A percentile compares a stretch with the other conserved stretches of the same genome.
Evolutionary conservation across 2,113 vertebrate species (phyloP).

Genomic region (Brachyhypopomus occidentalis): DNA sequence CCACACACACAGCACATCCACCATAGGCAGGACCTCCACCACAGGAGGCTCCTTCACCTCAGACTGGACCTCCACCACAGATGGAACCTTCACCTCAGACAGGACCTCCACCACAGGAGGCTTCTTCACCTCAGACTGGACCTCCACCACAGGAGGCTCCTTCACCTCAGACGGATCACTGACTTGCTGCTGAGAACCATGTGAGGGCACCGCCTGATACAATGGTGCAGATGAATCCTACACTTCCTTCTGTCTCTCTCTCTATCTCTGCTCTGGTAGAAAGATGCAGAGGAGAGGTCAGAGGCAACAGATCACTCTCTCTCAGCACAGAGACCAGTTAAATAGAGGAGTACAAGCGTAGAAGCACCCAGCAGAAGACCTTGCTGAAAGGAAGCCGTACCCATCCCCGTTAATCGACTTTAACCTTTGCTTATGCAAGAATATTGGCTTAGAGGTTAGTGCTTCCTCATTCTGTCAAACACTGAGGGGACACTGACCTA

Average conservation of each 20-base stretch:
- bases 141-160: too few species aligned
- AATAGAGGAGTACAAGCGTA: not conserved
- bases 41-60: too few species aligned
- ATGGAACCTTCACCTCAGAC: too few species aligned
- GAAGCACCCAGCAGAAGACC: not conserved
- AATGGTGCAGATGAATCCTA: constrained; percentile 28
- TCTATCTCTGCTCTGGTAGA: not conserved
- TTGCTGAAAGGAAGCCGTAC: not conserved
- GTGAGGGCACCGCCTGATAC: not conserved
- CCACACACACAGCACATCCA: too few species aligned
- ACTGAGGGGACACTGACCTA: too few species aligned
- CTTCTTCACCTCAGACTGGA: too few species aligned
- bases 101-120: too few species aligned
- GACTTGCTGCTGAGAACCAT: not conserved
- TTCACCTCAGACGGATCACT: too few species aligned
- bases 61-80: too few species aligned
- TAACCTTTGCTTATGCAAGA: not conserved
- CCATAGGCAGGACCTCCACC: too few species aligned
- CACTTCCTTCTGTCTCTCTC: not conserved
- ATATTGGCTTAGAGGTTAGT: not conserved
- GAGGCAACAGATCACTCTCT: constrained; percentile 8
- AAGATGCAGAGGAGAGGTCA: constrained; percentile 13
- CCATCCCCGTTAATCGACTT: not conserved
- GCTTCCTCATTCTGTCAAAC: not conserved
- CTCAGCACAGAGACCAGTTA: not conserved